phyloP scores from a whole-genome alignment of 2,888 invertebrate genomes.

The Epistrophella euchroma region DNA sequence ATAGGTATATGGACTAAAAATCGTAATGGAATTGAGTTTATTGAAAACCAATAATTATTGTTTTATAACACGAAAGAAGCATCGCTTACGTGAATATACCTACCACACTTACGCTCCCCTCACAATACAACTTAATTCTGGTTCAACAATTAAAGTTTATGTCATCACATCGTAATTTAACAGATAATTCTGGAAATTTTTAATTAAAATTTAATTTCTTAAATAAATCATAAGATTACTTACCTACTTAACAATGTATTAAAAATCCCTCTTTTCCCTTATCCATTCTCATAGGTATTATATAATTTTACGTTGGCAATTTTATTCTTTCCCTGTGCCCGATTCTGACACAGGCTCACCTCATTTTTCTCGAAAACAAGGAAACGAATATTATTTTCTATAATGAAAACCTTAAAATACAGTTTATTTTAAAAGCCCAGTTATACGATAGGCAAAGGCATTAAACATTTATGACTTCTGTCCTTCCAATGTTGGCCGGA shows the following conservation, averaged over 20 bases:
- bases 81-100: no score
- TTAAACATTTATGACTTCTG: constrained; percentile 65
- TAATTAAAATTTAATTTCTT: constrained; percentile 5
- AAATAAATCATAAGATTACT: background rate
- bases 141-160: background rate
- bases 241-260: background rate
- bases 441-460: constrained; percentile 58
- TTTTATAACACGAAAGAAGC: no score
- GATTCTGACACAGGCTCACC: background rate
- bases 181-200: background rate
- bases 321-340: background rate
- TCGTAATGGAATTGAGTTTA: no score
- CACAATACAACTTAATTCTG: no score
- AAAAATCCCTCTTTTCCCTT: background rate
- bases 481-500: constrained; percentile 13
- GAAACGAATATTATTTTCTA: constrained; percentile 19
- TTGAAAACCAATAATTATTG: no score
- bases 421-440: constrained; percentile 61
- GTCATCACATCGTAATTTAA: background rate
- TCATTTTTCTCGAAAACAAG: background rate
- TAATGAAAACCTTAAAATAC: constrained; percentile 58
- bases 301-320: background rate
- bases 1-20: no score
- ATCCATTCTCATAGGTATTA: background rate
- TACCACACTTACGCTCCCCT: no score